Base-by-base conservation (phyloP, 2,888 invertebrate genomes). In the Heliconius cydno region DNA sequence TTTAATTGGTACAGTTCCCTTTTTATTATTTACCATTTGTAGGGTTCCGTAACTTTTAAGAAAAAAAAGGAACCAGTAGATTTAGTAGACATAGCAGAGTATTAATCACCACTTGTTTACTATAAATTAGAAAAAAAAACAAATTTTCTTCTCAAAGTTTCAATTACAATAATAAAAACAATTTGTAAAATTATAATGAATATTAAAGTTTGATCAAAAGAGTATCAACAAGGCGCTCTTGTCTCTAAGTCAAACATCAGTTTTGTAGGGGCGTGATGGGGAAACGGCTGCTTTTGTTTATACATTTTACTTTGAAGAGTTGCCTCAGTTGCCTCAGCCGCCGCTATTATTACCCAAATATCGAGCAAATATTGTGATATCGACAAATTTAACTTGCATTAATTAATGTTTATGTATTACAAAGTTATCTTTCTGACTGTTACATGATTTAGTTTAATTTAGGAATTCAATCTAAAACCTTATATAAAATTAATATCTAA, bases 151-250 rank as follows among this genome's bases (percentile, higher is more conserved):
- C 28, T 28, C 28, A 28, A 28, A 28, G 1, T 28, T 28, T 34
- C 6, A 34, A 34, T 34, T 15, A 5, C 25, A 25, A 34, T 15
- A 73, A 30, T 13, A 60, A 34, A 30, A 60, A 38, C 34, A 73
- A 73, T 60, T 73, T 13, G 34, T 73, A 15, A 73, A 73, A 60
- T 60, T 60, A n/a, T 73, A 60, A 38, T 73, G 73, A 73, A 60
- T 34, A 73, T 73, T 73, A 60, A 60, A 38, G 15, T 60, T 73
- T 73, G 38, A 34, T 73, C 60, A 73, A 73, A 60, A 72, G 72
- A 72, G 72, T 72, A 72, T 72, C 72, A 73, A 60, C 60, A 60
- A 60, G 60, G 60, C 34, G 12, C n/a, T 28, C 30, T 60, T 73
- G 73, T 73, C 38, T 73, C 60, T 9, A 73, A 73, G 22, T 73